Base-by-base conservation (phyloP, 2,797 vertebrate species). In the Enteromius treurensis region DNA sequence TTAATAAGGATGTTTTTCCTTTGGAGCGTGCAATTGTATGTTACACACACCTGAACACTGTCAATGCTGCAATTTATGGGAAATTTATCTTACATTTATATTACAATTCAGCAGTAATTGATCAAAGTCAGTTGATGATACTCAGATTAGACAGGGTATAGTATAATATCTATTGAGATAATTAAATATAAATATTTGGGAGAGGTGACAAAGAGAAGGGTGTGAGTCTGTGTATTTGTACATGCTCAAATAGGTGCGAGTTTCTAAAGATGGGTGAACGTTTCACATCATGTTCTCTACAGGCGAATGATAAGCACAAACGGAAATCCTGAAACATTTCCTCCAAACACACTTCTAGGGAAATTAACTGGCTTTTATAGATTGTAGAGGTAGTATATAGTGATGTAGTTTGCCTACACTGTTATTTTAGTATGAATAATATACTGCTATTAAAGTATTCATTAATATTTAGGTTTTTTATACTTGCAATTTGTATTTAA, bases 211-310 rank as follows among this genome's bases (percentile, higher is more conserved):
- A 64, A 64, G 29, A 21, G 32, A 45, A 58, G 49, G 81, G 67
- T 78, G 82, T 69, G 81, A 64, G 51, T 77, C 26, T 81, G 70
- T 75, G 45, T 40, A 53, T 65, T 64, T 58, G 47, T 21, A 49
- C 73, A 34, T 69, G 81, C 62, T 68, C 74, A 77, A 37, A 82
- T 64, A 69, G 75, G 32, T 77, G 67, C 23, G 8, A 60, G 37
- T 34, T 67, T 13, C 29, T 26, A 23, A 75, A 3, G 75, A 49
- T 26, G 69, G 47, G 42, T 77, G 11, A 32, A 8, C 2, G 3
- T 34, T 47, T 62, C 14, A 70, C 51, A 32, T 69, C n/a, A 62
- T 71, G 29, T 71, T 78, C 29, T 64, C 42, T 40, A 34, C 5
- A 5, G n/a, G 11, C 0, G 0, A 69, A 17, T 9, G 11, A 73